Conservation (phyloP, 2,888 invertebrate genomes). For the Chrysodeixis includens region DNA sequence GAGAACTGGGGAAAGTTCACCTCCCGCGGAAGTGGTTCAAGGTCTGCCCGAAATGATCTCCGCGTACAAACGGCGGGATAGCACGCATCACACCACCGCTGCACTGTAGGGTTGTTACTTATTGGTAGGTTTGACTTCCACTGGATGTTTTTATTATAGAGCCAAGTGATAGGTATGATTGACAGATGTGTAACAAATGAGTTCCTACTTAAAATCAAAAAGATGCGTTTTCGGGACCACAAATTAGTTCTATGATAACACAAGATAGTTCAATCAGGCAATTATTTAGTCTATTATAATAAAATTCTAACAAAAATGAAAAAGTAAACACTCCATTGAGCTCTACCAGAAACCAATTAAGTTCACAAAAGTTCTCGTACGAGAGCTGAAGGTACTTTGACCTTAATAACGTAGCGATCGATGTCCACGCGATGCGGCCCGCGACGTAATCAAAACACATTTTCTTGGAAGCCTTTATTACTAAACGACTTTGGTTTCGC, state of each 20-base stretch:
- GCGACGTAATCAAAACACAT: slow-evolving; percentile 17
- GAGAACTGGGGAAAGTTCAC: neutral
- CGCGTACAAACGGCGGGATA: neutral
- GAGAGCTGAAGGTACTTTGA: slow-evolving; percentile 18
- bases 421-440: slow-evolving; percentile 20
- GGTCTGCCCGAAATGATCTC: neutral
- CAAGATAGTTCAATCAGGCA: neutral
- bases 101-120: too few relatives aligned
- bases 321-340: slow-evolving; percentile 7
- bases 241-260: too few relatives aligned
- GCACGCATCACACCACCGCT: neutral
- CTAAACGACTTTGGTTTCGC: slow-evolving; percentile 42
- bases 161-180: neutral
- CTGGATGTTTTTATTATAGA: too few relatives aligned
- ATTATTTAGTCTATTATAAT: neutral
- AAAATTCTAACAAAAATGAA: neutral
- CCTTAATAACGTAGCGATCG: slow-evolving; percentile 23
- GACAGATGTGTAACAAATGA: too few relatives aligned
- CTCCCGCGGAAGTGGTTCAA: neutral
- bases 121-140: too few relatives aligned
- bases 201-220: too few relatives aligned
- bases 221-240: too few relatives aligned
- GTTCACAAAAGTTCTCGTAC: neutral
- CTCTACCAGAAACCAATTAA: slow-evolving; percentile 16
- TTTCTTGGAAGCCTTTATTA: slow-evolving; percentile 47